Percentiles rank a stretch among this genome's conserved stretches.
Conservation (phyloP, 2,113 vertebrate species). For the Plestiodon gilberti region DNA sequence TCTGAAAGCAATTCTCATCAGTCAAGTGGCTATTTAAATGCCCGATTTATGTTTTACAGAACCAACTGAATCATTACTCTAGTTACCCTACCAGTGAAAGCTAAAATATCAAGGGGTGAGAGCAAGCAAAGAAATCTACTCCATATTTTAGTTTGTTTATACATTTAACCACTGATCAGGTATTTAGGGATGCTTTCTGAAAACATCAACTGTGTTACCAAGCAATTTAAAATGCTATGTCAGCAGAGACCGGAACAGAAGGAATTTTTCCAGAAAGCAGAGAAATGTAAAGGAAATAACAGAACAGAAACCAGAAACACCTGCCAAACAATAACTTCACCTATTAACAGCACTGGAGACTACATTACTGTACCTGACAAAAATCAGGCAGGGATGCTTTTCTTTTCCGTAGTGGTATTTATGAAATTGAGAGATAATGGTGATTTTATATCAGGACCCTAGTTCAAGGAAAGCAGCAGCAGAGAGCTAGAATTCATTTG, state of each 20-base stretch:
- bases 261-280: slow-evolving; percentile 50
- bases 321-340: slow-evolving; percentile 55
- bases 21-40: background rate
- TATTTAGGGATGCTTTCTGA: slow-evolving; percentile 55
- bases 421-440: slow-evolving; percentile 41
- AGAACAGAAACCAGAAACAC: slow-evolving; percentile 38
- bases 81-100: background rate
- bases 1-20: background rate
- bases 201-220: slow-evolving; percentile 48
- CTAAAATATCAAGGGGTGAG: background rate
- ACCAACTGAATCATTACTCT: background rate
- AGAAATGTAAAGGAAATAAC: slow-evolving; percentile 48
- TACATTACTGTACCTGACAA: slow-evolving; percentile 38
- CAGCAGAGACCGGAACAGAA: slow-evolving; percentile 49
- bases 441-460: slow-evolving; percentile 40
- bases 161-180: slow-evolving; percentile 29
- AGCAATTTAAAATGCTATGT: slow-evolving; percentile 41
- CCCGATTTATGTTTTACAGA: background rate
- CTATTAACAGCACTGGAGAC: slow-evolving; percentile 44
- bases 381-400: slow-evolving; percentile 43
- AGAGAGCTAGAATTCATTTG: slow-evolving; percentile 37
- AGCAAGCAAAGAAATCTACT: slow-evolving; percentile 18
- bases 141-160: slow-evolving; percentile 24
- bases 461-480: slow-evolving; percentile 32
- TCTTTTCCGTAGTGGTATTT: slow-evolving; percentile 48